These are phyloP conservation scores for Periophthalmus magnuspinnatus DNA, from an alignment of 2,797 vertebrate species.

Conservation along the genomic window DNA sequence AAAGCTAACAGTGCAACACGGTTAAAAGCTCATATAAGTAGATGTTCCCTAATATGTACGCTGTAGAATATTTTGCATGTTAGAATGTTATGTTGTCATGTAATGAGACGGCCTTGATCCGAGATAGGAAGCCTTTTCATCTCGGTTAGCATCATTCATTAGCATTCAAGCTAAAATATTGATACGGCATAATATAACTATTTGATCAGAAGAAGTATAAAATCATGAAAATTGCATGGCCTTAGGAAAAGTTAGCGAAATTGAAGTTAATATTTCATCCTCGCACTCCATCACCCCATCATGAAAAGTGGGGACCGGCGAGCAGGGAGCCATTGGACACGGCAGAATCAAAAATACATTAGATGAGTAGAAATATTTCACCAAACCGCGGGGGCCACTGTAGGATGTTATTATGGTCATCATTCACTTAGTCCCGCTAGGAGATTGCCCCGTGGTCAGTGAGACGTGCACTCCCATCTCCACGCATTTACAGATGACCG, in stretches of 20 bases:
- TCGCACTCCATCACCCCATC: conserved; percentile 36
- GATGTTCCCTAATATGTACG: too few species aligned
- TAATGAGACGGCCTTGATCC: not conserved
- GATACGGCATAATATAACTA: conserved; percentile 45
- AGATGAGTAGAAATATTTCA: conserved; percentile 44
- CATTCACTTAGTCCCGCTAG: conserved; percentile 55
- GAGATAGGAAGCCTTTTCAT: conserved; percentile 19
- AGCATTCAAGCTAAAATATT: conserved; percentile 51
- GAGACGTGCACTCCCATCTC: conserved; percentile 50
- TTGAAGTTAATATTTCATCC: conserved; percentile 53
- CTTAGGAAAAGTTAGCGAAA: conserved; percentile 40
- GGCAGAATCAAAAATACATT: conserved; percentile 58
- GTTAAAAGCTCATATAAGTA: too few species aligned
- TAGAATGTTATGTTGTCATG: too few species aligned
- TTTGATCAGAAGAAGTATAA: conserved; percentile 50
- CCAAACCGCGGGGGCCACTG: conserved; percentile 38
- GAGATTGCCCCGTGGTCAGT: conserved; percentile 54
- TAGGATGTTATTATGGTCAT: conserved; percentile 59
- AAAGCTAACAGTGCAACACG: too few species aligned
- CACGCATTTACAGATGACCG: conserved; percentile 43
- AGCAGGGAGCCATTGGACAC: conserved; percentile 23
- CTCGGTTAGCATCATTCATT: conserved; percentile 18
- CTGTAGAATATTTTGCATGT: too few species aligned
- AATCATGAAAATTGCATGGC: conserved; percentile 40
- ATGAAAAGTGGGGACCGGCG: conserved; percentile 25